These are phyloP conservation scores for Copidosoma aretas DNA, from an alignment of 2,888 invertebrate species.

Conservation along the genomic window DNA sequence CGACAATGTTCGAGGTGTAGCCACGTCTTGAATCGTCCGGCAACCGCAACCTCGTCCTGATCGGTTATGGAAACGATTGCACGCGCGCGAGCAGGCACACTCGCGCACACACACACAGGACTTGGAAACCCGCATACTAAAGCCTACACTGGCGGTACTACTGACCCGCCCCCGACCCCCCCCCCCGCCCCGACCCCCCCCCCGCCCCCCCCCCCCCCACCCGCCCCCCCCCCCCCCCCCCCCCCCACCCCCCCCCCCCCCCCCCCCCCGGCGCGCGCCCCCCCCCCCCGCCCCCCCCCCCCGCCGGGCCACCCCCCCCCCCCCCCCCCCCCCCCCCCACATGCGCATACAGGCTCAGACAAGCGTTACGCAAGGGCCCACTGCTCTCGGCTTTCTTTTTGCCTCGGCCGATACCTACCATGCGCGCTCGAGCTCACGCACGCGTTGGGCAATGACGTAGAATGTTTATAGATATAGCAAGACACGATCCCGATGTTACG, in stretches of 20 bases:
- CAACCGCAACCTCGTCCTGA: no score
- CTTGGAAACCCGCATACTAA: no score
- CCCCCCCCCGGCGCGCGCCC: no score
- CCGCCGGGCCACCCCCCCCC: neutral
- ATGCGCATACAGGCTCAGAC: neutral
- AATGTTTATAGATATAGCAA: no score
- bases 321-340: neutral
- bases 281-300: no score
- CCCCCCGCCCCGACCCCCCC: neutral
- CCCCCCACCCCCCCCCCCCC: neutral
- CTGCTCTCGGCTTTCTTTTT: conserved; percentile 58
- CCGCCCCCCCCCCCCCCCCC: neutral
- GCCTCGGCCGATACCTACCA: conserved; percentile 47
- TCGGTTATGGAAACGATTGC: no score
- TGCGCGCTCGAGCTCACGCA: conserved; percentile 42
- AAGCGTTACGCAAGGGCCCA: conserved; percentile 27
- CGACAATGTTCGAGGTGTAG: no score
- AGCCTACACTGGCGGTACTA: no score
- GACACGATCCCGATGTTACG: no score
- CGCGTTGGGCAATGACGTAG: conserved; percentile 54
- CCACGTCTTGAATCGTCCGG: no score
- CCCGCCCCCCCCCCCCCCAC: neutral
- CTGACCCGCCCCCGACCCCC: no score
- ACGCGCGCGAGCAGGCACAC: neutral
- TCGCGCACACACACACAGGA: neutral